phyloP scores from a whole-genome alignment of 2,797 vertebrate genomes.

The Champsocephalus gunnari region DNA sequence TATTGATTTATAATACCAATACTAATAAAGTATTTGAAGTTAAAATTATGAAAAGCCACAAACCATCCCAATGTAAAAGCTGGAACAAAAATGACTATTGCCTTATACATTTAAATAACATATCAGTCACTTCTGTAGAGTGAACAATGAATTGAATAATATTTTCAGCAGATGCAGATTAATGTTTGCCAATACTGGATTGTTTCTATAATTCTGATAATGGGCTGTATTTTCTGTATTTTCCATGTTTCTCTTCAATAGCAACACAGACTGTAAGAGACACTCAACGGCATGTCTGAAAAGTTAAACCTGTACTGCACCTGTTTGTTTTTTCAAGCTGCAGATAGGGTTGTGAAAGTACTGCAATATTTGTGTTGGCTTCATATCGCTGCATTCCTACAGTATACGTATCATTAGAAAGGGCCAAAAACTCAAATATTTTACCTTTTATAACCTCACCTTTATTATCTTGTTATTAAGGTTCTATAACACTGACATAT shows the following conservation, averaged over 20 bases:
- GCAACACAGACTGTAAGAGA: not conserved
- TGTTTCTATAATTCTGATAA: not conserved
- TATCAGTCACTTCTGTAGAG: not conserved
- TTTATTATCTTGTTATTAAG: not conserved
- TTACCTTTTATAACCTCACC: not conserved
- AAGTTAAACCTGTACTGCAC: not conserved
- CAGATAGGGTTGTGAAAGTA: slow-evolving; percentile 8
- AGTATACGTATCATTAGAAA: not conserved
- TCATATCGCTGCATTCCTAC: not conserved
- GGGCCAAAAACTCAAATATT: not conserved
- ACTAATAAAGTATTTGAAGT: slow-evolving; percentile 1
- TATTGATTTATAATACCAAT: too few relatives aligned
- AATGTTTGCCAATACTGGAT: not conserved
- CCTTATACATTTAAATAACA: not conserved
- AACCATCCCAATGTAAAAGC: not conserved
- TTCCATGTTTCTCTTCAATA: not conserved
- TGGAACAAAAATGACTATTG: not conserved
- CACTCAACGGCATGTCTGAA: not conserved
- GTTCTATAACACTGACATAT: not conserved
- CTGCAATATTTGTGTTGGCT: slow-evolving; percentile 5
- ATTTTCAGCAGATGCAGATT: not conserved
- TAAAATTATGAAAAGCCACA: not conserved
- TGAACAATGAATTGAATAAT: not conserved
- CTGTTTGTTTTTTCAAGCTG: slow-evolving; percentile 23
- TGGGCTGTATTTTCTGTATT: not conserved